Evolutionary conservation across 1,140 invertebrate genomes (phyloP).

Genomic region (Chlorops oryzae): DNA sequence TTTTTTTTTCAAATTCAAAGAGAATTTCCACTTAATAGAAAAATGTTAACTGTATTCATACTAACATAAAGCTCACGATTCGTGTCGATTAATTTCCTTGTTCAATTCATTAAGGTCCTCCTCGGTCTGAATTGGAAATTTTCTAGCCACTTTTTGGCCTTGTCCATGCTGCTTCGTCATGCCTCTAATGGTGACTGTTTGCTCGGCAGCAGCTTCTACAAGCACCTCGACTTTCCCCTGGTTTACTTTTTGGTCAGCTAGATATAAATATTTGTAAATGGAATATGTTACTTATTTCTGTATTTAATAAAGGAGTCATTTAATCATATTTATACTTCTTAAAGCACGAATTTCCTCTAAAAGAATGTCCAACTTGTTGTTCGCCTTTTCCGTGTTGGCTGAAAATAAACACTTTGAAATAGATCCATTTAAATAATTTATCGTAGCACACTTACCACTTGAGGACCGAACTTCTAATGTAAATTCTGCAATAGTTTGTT

Average conservation of each 20-base stretch:
- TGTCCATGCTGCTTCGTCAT: conserved; percentile 7
- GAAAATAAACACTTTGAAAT: conserved; percentile 3
- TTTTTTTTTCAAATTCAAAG: background rate
- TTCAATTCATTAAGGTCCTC: background rate
- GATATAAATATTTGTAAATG: background rate
- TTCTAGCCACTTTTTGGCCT: conserved; percentile 4
- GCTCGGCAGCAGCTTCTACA: too few relatives aligned
- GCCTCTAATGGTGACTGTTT: conserved; percentile 3
- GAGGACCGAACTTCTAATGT: conserved; percentile 9
- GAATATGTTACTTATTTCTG: background rate
- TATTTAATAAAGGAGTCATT: background rate
- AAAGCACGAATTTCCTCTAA: conserved; percentile 9
- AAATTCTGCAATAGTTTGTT: conserved; percentile 1
- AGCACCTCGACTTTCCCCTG: conserved; percentile 10
- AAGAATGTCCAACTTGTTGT: conserved; percentile 6
- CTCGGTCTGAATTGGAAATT: background rate
- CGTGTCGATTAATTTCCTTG: background rate
- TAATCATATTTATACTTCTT: background rate
- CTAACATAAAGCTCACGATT: too few relatives aligned
- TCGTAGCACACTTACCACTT: too few relatives aligned
- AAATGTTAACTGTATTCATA: too few relatives aligned
- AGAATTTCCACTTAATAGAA: background rate
- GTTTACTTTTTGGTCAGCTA: too few relatives aligned
- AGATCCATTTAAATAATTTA: background rate
- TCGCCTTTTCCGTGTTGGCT: background rate